A percentile compares a stretch with the other conserved stretches of the same genome.
Conservation (phyloP, 1,140 invertebrate species). For the Drosophila seguyi region DNA sequence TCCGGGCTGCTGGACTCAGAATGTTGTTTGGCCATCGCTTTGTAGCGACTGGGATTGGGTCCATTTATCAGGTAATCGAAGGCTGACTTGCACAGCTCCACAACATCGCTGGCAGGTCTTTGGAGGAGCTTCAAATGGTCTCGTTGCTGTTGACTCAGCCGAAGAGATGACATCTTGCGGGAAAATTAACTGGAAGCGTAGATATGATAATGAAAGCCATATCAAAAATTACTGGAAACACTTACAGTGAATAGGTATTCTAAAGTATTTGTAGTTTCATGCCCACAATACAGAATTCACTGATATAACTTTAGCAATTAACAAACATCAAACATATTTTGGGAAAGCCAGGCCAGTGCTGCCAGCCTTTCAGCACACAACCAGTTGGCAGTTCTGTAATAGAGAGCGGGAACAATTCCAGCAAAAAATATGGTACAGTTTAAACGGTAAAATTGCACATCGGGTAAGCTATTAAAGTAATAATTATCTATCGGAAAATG, state of each 20-base stretch:
- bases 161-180: slow-evolving; percentile 51
- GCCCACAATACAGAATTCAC: not conserved
- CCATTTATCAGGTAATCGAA: slow-evolving; percentile 78
- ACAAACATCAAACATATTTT: slow-evolving; percentile 13
- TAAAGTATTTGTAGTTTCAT: not conserved
- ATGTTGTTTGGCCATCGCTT: slow-evolving; percentile 64
- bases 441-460: not conserved
- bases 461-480: not conserved
- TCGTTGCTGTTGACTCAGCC: slow-evolving; percentile 61
- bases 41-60: slow-evolving; percentile 63
- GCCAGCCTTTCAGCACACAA: not conserved
- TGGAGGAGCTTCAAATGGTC: slow-evolving; percentile 62
- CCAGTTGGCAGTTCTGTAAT: not conserved
- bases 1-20: slow-evolving; percentile 16
- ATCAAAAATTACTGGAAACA: not conserved
- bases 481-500: not conserved
- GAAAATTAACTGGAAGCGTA: not conserved
- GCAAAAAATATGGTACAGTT: not conserved
- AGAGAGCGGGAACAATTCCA: not conserved
- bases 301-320: not conserved
- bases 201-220: not conserved
- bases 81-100: slow-evolving; percentile 76
- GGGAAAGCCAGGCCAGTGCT: not conserved
- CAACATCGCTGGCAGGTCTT: slow-evolving; percentile 60
- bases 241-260: slow-evolving; percentile 1